Evolutionary conservation across 2,888 invertebrate species (phyloP).

Genomic region (Andrena flavipes): DNA sequence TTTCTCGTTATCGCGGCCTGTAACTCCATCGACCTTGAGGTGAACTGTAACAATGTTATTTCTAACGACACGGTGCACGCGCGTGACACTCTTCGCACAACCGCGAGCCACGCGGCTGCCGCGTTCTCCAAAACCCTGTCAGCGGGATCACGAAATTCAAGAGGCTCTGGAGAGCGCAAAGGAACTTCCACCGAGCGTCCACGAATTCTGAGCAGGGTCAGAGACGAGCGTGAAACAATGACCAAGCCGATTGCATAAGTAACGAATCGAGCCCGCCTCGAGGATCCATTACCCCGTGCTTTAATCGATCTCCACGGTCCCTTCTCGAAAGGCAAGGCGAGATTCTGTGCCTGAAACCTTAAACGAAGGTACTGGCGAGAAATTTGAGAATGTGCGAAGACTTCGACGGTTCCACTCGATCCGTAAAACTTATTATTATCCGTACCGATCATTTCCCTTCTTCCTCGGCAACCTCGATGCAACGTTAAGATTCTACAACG

Average conservation of each 20-base stretch:
- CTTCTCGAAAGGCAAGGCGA: neutral
- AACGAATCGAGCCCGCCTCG: conserved; percentile 14
- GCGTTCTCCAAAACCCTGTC: neutral
- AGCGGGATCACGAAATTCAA: too few relatives aligned
- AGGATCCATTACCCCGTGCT: neutral
- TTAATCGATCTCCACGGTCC: neutral
- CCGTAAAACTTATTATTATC: neutral
- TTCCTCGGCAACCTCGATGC: neutral
- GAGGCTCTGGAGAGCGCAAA: too few relatives aligned
- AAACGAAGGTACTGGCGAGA: neutral
- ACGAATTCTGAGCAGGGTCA: conserved; percentile 31
- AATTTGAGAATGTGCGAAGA: conserved; percentile 46
- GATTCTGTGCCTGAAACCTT: neutral
- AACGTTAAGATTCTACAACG: neutral
- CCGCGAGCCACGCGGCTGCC: neutral
- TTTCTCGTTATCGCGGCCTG: conserved; percentile 70
- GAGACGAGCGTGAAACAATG: conserved; percentile 28
- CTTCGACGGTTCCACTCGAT: conserved; percentile 23
- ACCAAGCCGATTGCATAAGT: conserved; percentile 18
- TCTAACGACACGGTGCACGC: conserved; percentile 30
- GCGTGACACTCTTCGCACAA: neutral
- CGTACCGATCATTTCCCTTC: neutral
- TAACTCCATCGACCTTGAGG: conserved; percentile 65
- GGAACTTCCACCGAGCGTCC: neutral
- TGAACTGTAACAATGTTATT: conserved; percentile 54